Evolutionary conservation across 2,797 vertebrate genomes (phyloP).

Genomic region (Sus cebifrons): DNA sequence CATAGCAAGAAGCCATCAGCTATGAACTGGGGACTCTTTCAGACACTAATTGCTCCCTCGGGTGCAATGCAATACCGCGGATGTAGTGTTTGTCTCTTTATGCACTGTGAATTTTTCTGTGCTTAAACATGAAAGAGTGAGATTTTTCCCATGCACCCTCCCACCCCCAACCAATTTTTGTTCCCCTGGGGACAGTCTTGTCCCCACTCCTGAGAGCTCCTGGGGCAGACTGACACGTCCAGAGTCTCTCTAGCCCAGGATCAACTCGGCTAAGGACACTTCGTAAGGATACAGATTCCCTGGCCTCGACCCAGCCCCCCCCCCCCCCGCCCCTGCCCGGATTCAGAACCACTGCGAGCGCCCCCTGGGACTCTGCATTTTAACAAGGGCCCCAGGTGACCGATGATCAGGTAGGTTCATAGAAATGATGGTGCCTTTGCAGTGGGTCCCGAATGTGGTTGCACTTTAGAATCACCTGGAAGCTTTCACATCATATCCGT

Average conservation of each 20-base stretch:
- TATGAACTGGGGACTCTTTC: not conserved
- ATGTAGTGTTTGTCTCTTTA: not conserved
- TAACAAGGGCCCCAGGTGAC: not conserved
- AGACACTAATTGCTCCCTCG: not conserved
- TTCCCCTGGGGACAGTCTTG: not conserved
- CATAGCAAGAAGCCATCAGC: not conserved
- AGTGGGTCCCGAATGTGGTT: accelerated
- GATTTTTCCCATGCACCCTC: not conserved
- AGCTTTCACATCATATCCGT: not conserved
- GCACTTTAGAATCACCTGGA: accelerated
- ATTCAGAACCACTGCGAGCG: not conserved
- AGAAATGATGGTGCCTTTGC: accelerated
- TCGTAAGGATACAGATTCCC: not conserved
- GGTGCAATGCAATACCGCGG: not conserved
- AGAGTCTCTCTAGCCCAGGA: not conserved
- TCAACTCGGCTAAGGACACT: not conserved
- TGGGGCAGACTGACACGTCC: not conserved
- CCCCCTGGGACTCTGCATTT: not conserved
- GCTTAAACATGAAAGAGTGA: not conserved
- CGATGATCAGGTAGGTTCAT: too few relatives aligned
- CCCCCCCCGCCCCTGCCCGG: accelerated
- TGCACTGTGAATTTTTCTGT: not conserved
- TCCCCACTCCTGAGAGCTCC: not conserved
- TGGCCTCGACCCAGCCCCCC: not conserved
- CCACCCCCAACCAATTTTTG: not conserved